Evolutionary conservation across 2,113 vertebrate genomes (phyloP).

Genomic region (Holacanthus passer): DNA sequence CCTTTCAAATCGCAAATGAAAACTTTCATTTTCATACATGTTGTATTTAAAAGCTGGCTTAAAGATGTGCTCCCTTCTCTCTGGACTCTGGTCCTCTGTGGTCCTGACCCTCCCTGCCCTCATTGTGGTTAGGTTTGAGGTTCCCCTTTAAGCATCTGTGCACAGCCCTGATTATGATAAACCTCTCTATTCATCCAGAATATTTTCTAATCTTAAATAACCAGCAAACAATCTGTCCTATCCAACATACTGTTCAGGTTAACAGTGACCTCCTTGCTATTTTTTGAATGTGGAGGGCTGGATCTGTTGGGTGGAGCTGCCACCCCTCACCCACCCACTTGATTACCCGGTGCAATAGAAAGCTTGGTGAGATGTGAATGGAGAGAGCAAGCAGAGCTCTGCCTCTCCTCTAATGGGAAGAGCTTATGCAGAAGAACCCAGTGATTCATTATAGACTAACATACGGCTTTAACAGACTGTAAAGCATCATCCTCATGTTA

Average conservation of each 20-base stretch:
- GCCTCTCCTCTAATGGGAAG: conserved; percentile 7
- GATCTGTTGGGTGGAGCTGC: conserved; percentile 20
- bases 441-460: conserved; percentile 1
- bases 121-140: not conserved
- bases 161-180: not conserved
- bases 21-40: not conserved
- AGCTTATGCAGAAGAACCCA: not conserved
- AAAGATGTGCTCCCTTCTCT: not conserved
- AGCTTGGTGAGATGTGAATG: conserved; percentile 8
- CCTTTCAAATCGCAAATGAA: not conserved
- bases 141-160: not conserved
- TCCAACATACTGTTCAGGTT: not conserved
- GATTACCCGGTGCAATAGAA: conserved; percentile 1
- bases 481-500: conserved; percentile 12
- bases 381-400: not conserved
- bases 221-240: not conserved
- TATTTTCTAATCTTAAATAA: not conserved
- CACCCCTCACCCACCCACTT: conserved; percentile 9
- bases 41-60: not conserved
- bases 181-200: not conserved
- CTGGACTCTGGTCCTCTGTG: not conserved
- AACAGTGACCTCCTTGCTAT: not conserved
- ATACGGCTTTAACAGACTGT: not conserved
- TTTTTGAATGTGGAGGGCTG: not conserved
- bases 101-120: not conserved